phyloP scores from a whole-genome alignment of 2,113 vertebrate species.

The Jacana jacana region DNA sequence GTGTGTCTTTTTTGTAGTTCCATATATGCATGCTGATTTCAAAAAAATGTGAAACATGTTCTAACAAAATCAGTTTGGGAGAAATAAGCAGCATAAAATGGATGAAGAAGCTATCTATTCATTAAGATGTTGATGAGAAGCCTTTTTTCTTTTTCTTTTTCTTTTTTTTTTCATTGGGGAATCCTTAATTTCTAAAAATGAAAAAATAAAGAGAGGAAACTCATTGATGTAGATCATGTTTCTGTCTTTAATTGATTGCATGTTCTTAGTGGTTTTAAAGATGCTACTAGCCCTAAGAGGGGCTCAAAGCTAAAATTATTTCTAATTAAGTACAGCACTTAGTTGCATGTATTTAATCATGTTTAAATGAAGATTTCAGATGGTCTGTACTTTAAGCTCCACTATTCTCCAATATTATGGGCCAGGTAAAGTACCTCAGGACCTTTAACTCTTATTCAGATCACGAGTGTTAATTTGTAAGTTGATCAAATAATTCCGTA shows the following conservation, averaged over 20 bases:
- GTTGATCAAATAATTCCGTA: not conserved
- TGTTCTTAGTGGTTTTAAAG: not conserved
- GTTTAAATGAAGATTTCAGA: not conserved
- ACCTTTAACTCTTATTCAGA: not conserved
- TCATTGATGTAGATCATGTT: not conserved
- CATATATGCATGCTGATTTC: not conserved
- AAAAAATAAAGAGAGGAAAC: slow-evolving; percentile 15
- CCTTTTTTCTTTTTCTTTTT: not conserved
- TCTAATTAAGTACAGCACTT: not conserved
- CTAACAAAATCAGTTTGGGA: not conserved
- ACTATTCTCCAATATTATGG: not conserved
- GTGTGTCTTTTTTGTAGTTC: not conserved
- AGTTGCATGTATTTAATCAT: not conserved
- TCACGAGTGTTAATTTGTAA: not conserved
- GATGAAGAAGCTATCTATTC: not conserved
- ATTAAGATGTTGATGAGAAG: not conserved
- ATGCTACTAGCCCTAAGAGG: not conserved
- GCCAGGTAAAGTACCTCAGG: not conserved
- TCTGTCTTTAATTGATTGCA: not conserved
- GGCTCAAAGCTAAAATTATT: not conserved
- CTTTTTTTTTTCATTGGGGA: not conserved
- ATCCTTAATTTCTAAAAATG: not conserved
- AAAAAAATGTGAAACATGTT: not conserved
- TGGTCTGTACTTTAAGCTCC: not conserved
- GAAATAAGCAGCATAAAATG: not conserved